Percentiles rank a stretch among this genome's conserved stretches.
Conservation (phyloP, 2,797 vertebrate species). For the Anguilla anguilla region DNA sequence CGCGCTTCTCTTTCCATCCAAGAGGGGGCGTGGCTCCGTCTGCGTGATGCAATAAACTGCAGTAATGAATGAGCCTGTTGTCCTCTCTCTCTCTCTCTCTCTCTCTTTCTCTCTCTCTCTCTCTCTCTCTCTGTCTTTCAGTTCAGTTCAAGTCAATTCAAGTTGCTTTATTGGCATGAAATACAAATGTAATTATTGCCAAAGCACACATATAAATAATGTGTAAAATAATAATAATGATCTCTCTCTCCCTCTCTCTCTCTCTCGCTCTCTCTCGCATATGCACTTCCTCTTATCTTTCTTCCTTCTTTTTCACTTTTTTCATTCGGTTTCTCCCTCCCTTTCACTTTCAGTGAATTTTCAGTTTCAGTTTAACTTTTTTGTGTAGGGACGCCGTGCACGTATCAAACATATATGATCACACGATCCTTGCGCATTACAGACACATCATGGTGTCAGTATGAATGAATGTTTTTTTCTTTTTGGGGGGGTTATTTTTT, state of each 20-base stretch:
- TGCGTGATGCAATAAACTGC: constrained; percentile 72
- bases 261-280: neutral
- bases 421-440: neutral
- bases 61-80: constrained; percentile 72
- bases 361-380: neutral
- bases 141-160: too few relatives aligned
- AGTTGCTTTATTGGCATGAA: too few relatives aligned
- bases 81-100: constrained; percentile 19
- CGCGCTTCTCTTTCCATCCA: constrained; percentile 28
- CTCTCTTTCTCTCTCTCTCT: neutral
- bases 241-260: constrained; percentile 21
- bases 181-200: too few relatives aligned
- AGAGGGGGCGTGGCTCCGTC: constrained; percentile 66
- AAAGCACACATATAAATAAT: too few relatives aligned
- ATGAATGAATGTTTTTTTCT: neutral
- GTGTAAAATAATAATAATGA: too few relatives aligned
- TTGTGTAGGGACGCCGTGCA: neutral
- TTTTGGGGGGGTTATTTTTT: neutral
- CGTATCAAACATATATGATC: too few relatives aligned
- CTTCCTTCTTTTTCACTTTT: constrained; percentile 3
- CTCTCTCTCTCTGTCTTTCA: constrained; percentile 6
- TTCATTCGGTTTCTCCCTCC: neutral
- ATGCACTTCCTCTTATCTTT: neutral
- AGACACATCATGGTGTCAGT: neutral
- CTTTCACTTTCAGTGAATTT: neutral